Conservation (phyloP, 2,797 vertebrate species). For the Clarias pachynema region DNA sequence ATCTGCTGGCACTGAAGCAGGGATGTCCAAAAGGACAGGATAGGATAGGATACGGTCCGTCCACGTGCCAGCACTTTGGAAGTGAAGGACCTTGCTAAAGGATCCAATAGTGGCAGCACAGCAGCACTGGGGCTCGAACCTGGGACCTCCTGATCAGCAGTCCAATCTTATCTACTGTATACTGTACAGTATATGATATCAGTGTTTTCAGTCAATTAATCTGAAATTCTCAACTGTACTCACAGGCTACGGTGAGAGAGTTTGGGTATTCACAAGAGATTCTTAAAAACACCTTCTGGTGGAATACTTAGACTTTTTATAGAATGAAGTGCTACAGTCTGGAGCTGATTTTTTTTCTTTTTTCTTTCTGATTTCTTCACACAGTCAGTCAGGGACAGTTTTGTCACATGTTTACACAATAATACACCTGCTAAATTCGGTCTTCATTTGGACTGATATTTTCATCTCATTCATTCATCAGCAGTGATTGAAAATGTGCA, state of each 20-base stretch:
- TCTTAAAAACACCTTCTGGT: not conserved
- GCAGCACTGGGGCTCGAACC: too few relatives aligned
- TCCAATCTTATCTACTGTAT: too few relatives aligned
- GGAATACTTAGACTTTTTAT: not conserved
- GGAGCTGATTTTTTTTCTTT: not conserved
- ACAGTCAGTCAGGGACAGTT: not conserved
- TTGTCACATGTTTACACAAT: not conserved
- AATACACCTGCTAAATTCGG: not conserved
- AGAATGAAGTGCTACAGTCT: too few relatives aligned
- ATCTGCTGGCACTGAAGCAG: too few relatives aligned
- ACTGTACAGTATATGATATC: too few relatives aligned
- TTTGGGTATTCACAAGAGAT: not conserved
- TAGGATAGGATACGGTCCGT: too few relatives aligned
- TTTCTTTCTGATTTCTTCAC: not conserved
- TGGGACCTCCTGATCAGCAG: too few relatives aligned
- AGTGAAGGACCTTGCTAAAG: too few relatives aligned
- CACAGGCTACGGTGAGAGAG: not conserved
- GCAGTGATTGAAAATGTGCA: not conserved
- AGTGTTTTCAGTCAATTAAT: not conserved
- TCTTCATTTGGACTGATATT: not conserved
- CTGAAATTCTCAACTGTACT: not conserved
- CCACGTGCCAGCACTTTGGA: too few relatives aligned
- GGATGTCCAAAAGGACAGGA: too few relatives aligned
- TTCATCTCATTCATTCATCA: not conserved
- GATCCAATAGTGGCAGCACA: too few relatives aligned